Base-by-base conservation (phyloP, 2,113 vertebrate species). In the Procavia capensis region DNA sequence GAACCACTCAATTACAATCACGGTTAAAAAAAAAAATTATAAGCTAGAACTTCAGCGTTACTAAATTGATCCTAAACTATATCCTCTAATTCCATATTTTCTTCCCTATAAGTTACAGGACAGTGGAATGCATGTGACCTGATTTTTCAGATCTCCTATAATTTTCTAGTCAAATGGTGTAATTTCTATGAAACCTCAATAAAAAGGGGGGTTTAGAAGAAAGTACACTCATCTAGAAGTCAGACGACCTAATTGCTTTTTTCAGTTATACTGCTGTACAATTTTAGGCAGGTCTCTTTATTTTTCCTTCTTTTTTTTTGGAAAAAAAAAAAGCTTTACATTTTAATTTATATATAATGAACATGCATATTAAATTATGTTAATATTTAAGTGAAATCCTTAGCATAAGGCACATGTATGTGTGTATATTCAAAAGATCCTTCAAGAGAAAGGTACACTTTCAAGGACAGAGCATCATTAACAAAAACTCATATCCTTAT, bases 1-100 rank as follows among this genome's bases (percentile, higher is more conserved):
- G 82, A 95, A 85, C 88, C 85, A 89, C 86, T 95, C 92, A 91
- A 93, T 96, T 95, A 88, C 61, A 96, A 95, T 97, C 96, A 97
- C 88, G 95, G 80, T 88, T 96, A 27, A 68, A 34, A 9, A 41
- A 93, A 96, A 92, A 96, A 97, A 97, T 97, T 97, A 95, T 81
- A 96, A 95, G 90, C 45, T 95, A 91, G n/a, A 90, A 76, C 75
- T 66, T 95, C 68, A 91, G 9, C 9, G 9, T 97, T 92, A 95
- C 94, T 90, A 96, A 93, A 92, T 54, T 87, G 88, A 94, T 85
- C 54, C 83, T 95, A 88, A 96, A 94, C 83, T 72, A 0, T 47
- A 36, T 82, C 64, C 78, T 80, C 75, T 80, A 61, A 93, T 50
- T 72, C 90, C 4, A 0, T 92, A 90, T 95, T 97, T 96, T 95